Conservation (phyloP, 1,140 invertebrate genomes). For the Triops longicaudatus region DNA sequence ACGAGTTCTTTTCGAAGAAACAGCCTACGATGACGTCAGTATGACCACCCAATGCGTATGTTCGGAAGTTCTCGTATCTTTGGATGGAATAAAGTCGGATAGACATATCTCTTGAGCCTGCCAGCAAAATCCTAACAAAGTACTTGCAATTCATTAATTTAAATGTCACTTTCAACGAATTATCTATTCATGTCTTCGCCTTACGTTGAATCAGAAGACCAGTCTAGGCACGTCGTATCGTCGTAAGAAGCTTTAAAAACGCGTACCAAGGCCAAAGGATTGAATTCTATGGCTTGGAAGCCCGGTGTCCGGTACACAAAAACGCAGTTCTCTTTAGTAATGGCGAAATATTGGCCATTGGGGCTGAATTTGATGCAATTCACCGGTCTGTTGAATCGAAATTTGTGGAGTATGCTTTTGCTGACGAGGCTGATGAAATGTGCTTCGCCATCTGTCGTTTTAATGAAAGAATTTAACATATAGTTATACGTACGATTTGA, state of each 20-base stretch:
- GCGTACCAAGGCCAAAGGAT: slow-evolving; percentile 76
- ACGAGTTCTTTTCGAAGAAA: slow-evolving; percentile 77
- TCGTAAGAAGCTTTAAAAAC: slow-evolving; percentile 71
- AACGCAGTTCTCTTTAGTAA: slow-evolving; percentile 76
- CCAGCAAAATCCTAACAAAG: slow-evolving; percentile 62
- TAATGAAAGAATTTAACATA: slow-evolving; percentile 24
- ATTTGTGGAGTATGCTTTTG: slow-evolving; percentile 68
- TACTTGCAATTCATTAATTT: too few species aligned
- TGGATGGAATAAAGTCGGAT: slow-evolving; percentile 68
- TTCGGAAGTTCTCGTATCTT: slow-evolving; percentile 61
- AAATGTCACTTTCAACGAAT: slow-evolving; percentile 19
- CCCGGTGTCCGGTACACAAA: slow-evolving; percentile 81
- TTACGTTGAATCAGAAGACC: slow-evolving; percentile 79
- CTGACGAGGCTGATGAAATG: slow-evolving; percentile 81
- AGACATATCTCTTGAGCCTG: slow-evolving; percentile 80
- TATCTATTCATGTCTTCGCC: slow-evolving; percentile 17
- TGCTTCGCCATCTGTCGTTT: slow-evolving; percentile 66
- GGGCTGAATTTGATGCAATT: slow-evolving; percentile 81
- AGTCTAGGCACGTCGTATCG: slow-evolving; percentile 74
- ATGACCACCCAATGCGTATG: slow-evolving; percentile 66
- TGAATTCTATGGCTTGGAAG: slow-evolving; percentile 65
- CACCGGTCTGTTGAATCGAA: slow-evolving; percentile 70
- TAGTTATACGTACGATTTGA: not conserved
- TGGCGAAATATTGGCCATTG: slow-evolving; percentile 84
- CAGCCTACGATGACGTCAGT: slow-evolving; percentile 68